phyloP scores from a whole-genome alignment of 2,113 vertebrate species.

The Eclectus roratus region DNA sequence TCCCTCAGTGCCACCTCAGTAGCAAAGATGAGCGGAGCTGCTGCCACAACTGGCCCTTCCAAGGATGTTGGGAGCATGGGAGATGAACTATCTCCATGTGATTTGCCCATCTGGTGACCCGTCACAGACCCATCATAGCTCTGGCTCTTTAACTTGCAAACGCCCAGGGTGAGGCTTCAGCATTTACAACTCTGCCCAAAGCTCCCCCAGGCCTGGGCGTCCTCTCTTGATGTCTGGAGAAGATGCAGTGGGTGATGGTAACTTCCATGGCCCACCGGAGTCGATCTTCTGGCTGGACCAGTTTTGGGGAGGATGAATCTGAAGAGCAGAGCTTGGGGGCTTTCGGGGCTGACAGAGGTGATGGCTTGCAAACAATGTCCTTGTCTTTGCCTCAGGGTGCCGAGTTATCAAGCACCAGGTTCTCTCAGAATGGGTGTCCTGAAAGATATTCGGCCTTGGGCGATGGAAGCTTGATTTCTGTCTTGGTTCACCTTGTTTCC shows the following conservation, averaged over 20 bases:
- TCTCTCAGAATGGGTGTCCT: neutral
- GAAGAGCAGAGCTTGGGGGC: neutral
- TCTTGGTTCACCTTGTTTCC: neutral
- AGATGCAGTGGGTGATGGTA: neutral
- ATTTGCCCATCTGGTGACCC: neutral
- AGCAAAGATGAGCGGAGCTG: neutral
- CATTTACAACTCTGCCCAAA: neutral
- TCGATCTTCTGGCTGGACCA: neutral
- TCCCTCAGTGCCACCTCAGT: slow-evolving; percentile 19
- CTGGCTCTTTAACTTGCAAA: neutral
- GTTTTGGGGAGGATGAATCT: neutral
- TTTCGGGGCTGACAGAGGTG: neutral
- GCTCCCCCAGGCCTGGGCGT: neutral
- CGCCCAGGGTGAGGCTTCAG: neutral
- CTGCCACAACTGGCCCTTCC: neutral
- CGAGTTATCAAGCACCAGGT: neutral
- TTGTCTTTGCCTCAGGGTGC: neutral
- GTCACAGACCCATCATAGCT: neutral
- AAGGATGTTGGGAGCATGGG: neutral
- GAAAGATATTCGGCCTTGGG: neutral
- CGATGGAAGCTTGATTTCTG: neutral
- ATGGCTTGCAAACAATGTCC: neutral
- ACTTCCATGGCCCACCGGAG: neutral
- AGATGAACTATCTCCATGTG: neutral
- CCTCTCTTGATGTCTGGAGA: neutral